Percentiles rank a stretch among this genome's conserved stretches.
These are phyloP conservation scores for Rambutsinella grinnellia DNA, from an alignment of 2,888 invertebrate genomes.

Conservation along the genomic window DNA sequence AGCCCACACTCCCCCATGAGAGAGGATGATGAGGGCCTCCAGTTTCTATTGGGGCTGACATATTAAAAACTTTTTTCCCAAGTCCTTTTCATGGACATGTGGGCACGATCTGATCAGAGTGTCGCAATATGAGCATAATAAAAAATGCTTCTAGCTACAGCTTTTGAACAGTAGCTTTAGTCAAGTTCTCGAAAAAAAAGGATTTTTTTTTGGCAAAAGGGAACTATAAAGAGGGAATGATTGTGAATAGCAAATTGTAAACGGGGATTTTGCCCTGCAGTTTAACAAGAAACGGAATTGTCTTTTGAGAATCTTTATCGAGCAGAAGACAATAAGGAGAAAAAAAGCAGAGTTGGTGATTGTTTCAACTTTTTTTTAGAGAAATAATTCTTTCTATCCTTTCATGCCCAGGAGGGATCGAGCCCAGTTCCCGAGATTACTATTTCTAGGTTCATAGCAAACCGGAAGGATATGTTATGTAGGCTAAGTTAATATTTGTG, in stretches of 20 bases:
- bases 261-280: too few relatives aligned
- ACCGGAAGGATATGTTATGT: background rate
- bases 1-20: background rate
- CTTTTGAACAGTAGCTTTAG: too few relatives aligned
- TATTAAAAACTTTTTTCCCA: background rate
- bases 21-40: background rate
- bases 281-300: too few relatives aligned
- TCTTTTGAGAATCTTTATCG: too few relatives aligned
- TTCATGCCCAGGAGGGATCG: background rate
- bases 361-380: background rate
- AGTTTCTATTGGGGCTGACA: background rate
- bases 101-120: background rate
- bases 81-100: background rate
- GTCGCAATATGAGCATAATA: background rate
- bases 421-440: background rate
- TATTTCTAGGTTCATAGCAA: background rate
- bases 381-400: background rate
- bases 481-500: conserved; percentile 18
- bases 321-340: too few relatives aligned
- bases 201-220: background rate
- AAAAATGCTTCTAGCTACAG: background rate
- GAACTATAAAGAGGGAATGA: background rate
- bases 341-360: too few relatives aligned
- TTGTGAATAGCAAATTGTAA: background rate
- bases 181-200: background rate